These are phyloP conservation scores for Vanessa tameamea DNA, from an alignment of 1,140 invertebrate species.

Conservation along the genomic window DNA sequence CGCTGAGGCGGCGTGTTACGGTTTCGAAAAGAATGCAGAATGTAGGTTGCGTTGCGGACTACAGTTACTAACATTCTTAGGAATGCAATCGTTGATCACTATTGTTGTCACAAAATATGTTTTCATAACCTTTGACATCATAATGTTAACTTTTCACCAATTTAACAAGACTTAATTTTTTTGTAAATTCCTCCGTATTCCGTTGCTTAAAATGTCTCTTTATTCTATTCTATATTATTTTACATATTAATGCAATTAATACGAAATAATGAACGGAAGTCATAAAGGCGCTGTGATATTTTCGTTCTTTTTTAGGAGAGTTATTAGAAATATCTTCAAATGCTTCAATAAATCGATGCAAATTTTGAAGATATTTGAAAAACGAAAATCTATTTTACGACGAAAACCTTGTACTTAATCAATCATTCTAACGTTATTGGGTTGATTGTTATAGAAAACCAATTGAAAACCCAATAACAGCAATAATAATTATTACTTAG, in stretches of 20 bases:
- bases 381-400: neutral
- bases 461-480: constrained; percentile 22
- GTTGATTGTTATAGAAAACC: constrained; percentile 24
- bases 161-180: neutral
- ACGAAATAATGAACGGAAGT: no score
- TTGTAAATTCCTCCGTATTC: no score
- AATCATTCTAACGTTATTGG: constrained; percentile 7
- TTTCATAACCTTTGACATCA: constrained; percentile 9
- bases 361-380: neutral
- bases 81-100: constrained; percentile 68
- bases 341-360: no score
- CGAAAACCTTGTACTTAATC: constrained; percentile 27
- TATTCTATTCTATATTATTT: no score
- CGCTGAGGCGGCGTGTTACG: constrained; percentile 76
- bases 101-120: constrained; percentile 56
- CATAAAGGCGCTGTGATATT: no score
- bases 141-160: neutral
- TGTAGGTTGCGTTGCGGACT: constrained; percentile 75
- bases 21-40: constrained; percentile 79
- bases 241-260: no score
- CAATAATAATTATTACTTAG: constrained; percentile 20
- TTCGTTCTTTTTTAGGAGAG: no score
- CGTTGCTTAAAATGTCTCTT: no score
- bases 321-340: no score
- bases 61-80: constrained; percentile 72